Evolutionary conservation across 2,888 invertebrate genomes (phyloP).

Genomic region (Liodrosophila aerea): DNA sequence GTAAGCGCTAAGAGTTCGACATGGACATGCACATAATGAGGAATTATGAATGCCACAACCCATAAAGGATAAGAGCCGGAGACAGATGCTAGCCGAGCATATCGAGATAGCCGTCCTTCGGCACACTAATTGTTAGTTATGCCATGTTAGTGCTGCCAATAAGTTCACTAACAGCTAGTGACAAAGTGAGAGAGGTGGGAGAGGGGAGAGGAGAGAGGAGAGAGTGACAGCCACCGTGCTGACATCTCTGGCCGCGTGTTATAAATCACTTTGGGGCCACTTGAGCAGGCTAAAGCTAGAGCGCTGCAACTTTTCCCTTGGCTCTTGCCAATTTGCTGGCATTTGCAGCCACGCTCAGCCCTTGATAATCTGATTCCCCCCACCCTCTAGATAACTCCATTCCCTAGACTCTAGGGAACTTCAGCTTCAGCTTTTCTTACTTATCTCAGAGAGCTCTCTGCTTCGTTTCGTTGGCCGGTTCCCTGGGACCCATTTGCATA

Average conservation of each 20-base stretch:
- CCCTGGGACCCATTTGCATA: slow-evolving; percentile 45
- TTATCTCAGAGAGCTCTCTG: slow-evolving; percentile 6
- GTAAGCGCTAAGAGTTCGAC: slow-evolving; percentile 18
- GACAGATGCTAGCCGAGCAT: slow-evolving; percentile 4
- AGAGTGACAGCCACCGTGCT: not conserved
- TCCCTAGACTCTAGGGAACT: slow-evolving; percentile 5
- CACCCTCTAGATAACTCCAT: not conserved
- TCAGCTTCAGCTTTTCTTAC: not conserved
- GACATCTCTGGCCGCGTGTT: slow-evolving; percentile 14
- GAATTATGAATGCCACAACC: slow-evolving; percentile 59
- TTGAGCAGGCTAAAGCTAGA: slow-evolving; percentile 25
- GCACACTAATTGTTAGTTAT: slow-evolving; percentile 66
- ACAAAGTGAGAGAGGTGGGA: slow-evolving; percentile 10
- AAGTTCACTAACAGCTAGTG: slow-evolving; percentile 9
- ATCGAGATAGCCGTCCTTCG: slow-evolving; percentile 9
- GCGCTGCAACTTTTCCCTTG: slow-evolving; percentile 20
- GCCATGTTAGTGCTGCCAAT: slow-evolving; percentile 4
- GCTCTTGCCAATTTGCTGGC: slow-evolving; percentile 19
- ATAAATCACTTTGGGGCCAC: slow-evolving; percentile 44
- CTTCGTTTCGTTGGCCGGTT: not conserved
- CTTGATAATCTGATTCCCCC: slow-evolving; percentile 42
- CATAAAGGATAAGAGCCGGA: slow-evolving; percentile 32
- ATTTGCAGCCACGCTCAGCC: slow-evolving; percentile 23
- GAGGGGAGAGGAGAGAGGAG: not conserved
- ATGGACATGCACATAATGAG: slow-evolving; percentile 54